Evolutionary conservation across 2,888 invertebrate genomes (phyloP), one percentile per base, ranked within the genome.

Genomic region (Noctua comes): DNA sequence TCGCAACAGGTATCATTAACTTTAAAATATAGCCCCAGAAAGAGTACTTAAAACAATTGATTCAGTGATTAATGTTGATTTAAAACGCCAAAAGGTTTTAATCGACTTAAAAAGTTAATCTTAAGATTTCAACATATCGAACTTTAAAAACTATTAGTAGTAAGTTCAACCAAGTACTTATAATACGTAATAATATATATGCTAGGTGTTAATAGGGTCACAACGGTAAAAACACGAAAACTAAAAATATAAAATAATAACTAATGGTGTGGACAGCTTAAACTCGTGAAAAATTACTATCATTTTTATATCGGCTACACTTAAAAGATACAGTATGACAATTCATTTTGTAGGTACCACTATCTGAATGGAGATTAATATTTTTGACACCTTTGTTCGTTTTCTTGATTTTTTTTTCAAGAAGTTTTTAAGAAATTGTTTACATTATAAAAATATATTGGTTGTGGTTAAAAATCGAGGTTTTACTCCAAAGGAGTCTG

Each of bases 221-320:
- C 80, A 85, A 85, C 89, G 88, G 89, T 89, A 89, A 89, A 88
- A 79, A 86, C 81, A 83, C 71, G 77, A 77, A 72, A 80, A 77
- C 75, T 71, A 81, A 81, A 88, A 87, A 85, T 83, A 84, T 86
- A 82, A 89, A 89, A 88, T 88, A 84, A 83, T 89, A 88, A 89
- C 68, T 80, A 85, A 88, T 88, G 85, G 89, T 51, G 88, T 16
- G 73, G 88, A 88, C 89, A 88, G 89, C 89, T 88, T 88, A 89
- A 76, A 83, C 70, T 75, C 64, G 54, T 88, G 88, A 88, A 69
- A 82, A 83, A 88, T 88, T 82, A 70, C 76, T 43, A 77, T 77
- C 70, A 88, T 88, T 89, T 88, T 82, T 89, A 86, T 72, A 83
- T 85, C 88, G 88, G 89, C 82, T 83, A 68, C 57, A 82, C 77